A percentile compares a stretch with the other conserved stretches of the same genome.
phyloP scores from a whole-genome alignment of 2,797 vertebrate species.

The Cheirogaleus major region DNA sequence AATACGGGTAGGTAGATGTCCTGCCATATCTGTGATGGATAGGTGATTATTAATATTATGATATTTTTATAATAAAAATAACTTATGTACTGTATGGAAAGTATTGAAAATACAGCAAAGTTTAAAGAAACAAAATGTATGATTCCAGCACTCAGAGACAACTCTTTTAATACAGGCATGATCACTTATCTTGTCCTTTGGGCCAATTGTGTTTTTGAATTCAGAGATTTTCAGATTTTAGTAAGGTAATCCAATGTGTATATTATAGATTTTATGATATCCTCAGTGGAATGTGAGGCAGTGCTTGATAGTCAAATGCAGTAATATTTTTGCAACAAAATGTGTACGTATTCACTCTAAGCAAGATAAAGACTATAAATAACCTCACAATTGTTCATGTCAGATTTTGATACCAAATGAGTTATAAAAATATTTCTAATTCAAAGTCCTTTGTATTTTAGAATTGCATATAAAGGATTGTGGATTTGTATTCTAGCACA shows the following conservation, averaged over 20 bases:
- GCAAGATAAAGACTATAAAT: conserved; percentile 49
- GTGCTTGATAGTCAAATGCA: conserved; percentile 17
- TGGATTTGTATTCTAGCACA: conserved; percentile 41
- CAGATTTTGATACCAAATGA: conserved; percentile 51
- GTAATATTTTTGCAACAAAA: conserved; percentile 31
- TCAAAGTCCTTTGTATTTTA: conserved; percentile 27
- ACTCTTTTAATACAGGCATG: conserved; percentile 1
- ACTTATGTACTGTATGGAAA: not conserved
- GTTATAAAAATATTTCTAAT: conserved; percentile 52
- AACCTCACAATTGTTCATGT: conserved; percentile 3
- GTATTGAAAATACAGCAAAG: not conserved
- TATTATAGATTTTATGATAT: conserved; percentile 13
- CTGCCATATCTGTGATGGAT: not conserved
- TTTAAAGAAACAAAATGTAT: not conserved
- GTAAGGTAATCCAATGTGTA: not conserved
- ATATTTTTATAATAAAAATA: conserved; percentile 47
- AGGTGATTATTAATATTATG: not conserved
- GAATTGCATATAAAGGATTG: conserved; percentile 27
- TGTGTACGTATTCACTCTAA: conserved; percentile 45
- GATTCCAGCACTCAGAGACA: conserved; percentile 13
- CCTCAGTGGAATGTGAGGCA: not conserved
- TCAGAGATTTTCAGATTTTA: conserved; percentile 47
- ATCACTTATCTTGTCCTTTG: not conserved
- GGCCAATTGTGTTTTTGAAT: conserved; percentile 20
- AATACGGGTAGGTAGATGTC: not conserved